These are phyloP conservation scores for Morone chrysops DNA, from an alignment of 2,113 vertebrate species.

Conservation along the genomic window DNA sequence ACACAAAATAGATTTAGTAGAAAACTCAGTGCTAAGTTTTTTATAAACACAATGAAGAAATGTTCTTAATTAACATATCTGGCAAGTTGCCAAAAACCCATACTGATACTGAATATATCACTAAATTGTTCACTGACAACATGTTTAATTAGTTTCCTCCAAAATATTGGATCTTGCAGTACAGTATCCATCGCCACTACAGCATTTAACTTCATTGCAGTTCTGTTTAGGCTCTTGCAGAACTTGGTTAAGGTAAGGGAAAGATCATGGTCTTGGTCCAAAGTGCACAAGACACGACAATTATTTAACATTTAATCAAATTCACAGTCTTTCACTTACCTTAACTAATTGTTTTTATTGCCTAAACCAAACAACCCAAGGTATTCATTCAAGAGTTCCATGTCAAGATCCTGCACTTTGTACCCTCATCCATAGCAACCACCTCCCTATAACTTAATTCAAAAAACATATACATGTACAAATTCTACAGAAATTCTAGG, in stretches of 20 bases:
- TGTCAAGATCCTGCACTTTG: not conserved
- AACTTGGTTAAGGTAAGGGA: not conserved
- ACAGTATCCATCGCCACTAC: not conserved
- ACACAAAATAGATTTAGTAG: not conserved
- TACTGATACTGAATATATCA: not conserved
- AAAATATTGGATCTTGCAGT: not conserved
- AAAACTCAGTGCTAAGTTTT: not conserved
- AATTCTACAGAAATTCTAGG: too few relatives aligned
- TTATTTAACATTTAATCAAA: not conserved
- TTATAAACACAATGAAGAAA: not conserved
- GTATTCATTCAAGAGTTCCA: too few relatives aligned
- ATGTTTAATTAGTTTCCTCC: not conserved
- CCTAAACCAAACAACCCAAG: not conserved
- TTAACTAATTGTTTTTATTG: not conserved
- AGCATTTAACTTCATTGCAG: not conserved
- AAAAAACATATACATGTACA: too few relatives aligned
- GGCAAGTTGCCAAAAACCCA: not conserved
- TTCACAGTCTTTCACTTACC: not conserved
- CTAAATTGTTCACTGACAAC: not conserved
- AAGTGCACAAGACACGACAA: not conserved
- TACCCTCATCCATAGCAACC: too few relatives aligned
- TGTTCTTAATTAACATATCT: not conserved
- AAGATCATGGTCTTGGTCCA: not conserved
- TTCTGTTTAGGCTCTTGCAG: not conserved
- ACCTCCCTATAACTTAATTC: not conserved